phyloP scores from a whole-genome alignment of 2,888 invertebrate genomes.

The Erebia aethiops region DNA sequence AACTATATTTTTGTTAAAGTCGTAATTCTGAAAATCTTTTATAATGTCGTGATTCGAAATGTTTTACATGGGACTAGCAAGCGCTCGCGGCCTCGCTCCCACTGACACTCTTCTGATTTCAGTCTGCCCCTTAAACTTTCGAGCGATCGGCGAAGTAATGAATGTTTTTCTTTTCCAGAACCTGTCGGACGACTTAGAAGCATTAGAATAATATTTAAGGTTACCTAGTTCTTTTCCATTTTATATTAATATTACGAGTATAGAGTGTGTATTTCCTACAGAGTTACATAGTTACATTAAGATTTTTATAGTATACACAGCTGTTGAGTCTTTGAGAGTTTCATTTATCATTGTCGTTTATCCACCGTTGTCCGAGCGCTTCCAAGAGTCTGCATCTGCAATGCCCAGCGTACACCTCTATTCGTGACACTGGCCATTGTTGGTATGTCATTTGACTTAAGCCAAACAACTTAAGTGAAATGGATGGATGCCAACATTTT shows the following conservation, averaged over 20 bases:
- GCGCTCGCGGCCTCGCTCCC: too few relatives aligned
- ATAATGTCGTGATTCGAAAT: too few relatives aligned
- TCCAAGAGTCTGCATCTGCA: slow-evolving; percentile 20
- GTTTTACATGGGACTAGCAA: too few relatives aligned
- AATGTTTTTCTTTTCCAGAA: slow-evolving; percentile 57
- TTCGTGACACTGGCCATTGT: too few relatives aligned
- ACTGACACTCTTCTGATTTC: too few relatives aligned
- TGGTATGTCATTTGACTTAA: too few relatives aligned
- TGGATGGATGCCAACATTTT: too few relatives aligned
- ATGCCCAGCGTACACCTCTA: background rate
- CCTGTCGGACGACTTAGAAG: slow-evolving; percentile 74
- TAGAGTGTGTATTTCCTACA: slow-evolving; percentile 66
- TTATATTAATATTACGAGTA: slow-evolving; percentile 50
- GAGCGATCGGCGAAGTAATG: background rate
- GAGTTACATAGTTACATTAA: slow-evolving; percentile 65
- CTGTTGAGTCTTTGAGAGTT: slow-evolving; percentile 45
- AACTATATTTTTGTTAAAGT: too few relatives aligned
- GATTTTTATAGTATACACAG: slow-evolving; percentile 70
- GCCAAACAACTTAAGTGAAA: too few relatives aligned
- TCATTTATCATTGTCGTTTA: slow-evolving; percentile 26
- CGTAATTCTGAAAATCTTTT: too few relatives aligned
- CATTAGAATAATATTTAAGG: slow-evolving; percentile 60
- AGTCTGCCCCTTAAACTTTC: background rate
- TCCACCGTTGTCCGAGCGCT: background rate
- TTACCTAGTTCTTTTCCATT: slow-evolving; percentile 52